Evolutionary conservation across 2,888 invertebrate genomes (phyloP).

Genomic region (Eupithecia vulgata): DNA sequence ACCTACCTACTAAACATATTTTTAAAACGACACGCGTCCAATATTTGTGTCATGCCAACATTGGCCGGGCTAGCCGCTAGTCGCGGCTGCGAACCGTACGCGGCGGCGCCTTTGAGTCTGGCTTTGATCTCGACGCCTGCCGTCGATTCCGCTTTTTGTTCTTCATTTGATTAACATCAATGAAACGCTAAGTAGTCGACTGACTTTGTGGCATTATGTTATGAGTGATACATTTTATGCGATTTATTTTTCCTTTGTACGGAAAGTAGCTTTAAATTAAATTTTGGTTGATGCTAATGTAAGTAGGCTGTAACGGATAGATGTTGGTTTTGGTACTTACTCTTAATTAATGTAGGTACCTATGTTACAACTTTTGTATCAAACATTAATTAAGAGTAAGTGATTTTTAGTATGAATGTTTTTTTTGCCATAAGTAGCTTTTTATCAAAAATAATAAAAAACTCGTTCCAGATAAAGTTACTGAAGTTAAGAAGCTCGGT

Average conservation of each 20-base stretch:
- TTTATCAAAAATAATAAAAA: too few species aligned
- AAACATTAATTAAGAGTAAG: too few species aligned
- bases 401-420: too few species aligned
- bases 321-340: not conserved
- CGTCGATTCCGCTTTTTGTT: constrained; percentile 70
- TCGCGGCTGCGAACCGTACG: constrained; percentile 38
- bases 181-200: constrained; percentile 38
- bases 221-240: constrained; percentile 32
- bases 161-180: constrained; percentile 55
- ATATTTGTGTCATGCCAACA: not conserved
- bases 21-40: not conserved
- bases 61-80: constrained; percentile 13
- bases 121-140: constrained; percentile 66
- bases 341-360: not conserved
- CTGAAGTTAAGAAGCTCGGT: not conserved
- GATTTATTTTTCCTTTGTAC: constrained; percentile 24
- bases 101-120: constrained; percentile 58
- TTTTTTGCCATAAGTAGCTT: too few species aligned
- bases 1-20: not conserved
- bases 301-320: not conserved
- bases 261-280: constrained; percentile 3
- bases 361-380: too few species aligned
- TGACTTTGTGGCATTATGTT: constrained; percentile 31
- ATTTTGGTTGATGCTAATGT: not conserved
- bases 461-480: not conserved